phyloP scores from a whole-genome alignment of 1,140 invertebrate species.

The Meloidogyne hapla region DNA sequence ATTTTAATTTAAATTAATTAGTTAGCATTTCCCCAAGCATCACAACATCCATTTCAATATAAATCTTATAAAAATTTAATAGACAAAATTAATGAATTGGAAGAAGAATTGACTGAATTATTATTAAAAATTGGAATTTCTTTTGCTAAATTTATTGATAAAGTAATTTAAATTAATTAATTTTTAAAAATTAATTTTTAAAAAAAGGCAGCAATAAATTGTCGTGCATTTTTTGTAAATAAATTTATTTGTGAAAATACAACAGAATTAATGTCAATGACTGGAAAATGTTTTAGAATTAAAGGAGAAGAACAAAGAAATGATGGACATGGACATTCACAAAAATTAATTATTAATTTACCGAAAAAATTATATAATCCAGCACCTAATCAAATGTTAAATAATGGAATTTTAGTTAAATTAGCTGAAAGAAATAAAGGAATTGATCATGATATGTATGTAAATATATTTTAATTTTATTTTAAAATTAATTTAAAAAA shows the following conservation, averaged over 20 bases:
- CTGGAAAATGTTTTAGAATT: slow-evolving; percentile 52
- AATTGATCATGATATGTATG: slow-evolving; percentile 54
- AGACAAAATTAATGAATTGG: slow-evolving; percentile 29
- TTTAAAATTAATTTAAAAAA: neutral
- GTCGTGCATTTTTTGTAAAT: slow-evolving; percentile 50
- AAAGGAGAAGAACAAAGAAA: slow-evolving; percentile 38
- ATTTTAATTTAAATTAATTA: slow-evolving; percentile 11
- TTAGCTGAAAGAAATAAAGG: slow-evolving; percentile 48
- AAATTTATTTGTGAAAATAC: slow-evolving; percentile 38
- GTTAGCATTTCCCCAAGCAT: slow-evolving; percentile 45
- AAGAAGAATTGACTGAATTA: slow-evolving; percentile 38
- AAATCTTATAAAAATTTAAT: slow-evolving; percentile 20
- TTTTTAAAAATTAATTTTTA: slow-evolving; percentile 31
- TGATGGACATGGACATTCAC: slow-evolving; percentile 50
- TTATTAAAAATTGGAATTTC: slow-evolving; percentile 23
- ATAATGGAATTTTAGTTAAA: slow-evolving; percentile 56
- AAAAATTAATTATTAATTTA: slow-evolving; percentile 42
- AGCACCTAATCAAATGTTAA: slow-evolving; percentile 56
- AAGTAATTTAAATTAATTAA: neutral
- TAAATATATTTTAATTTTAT: neutral
- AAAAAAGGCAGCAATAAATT: slow-evolving; percentile 34
- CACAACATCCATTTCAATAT: slow-evolving; percentile 42
- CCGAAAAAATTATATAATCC: slow-evolving; percentile 51
- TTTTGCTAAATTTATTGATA: neutral
- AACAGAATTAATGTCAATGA: slow-evolving; percentile 56